Evolutionary conservation across 2,113 vertebrate species (phyloP).

Genomic region (Centropus bengalensis): DNA sequence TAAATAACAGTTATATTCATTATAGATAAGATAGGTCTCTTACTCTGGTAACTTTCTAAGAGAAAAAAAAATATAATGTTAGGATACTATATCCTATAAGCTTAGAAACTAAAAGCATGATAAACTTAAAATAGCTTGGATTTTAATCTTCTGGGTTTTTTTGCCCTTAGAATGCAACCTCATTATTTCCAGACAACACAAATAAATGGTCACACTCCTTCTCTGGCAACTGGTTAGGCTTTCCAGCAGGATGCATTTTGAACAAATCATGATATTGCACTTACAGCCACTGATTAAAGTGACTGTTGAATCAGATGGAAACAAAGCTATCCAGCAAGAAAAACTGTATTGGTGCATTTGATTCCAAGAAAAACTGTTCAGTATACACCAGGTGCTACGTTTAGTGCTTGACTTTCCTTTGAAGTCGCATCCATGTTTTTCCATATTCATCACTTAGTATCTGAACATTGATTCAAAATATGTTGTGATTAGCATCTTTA

Average conservation of each 20-base stretch:
- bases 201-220: slow-evolving; percentile 53
- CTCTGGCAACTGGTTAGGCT: slow-evolving; percentile 32
- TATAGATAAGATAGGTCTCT: not conserved
- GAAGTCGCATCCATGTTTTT: not conserved
- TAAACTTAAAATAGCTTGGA: not conserved
- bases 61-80: not conserved
- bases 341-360: slow-evolving; percentile 26
- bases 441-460: not conserved
- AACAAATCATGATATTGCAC: not conserved
- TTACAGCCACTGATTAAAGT: slow-evolving; percentile 65
- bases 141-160: not conserved
- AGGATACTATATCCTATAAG: not conserved
- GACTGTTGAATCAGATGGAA: slow-evolving; percentile 64
- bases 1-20: slow-evolving; percentile 13
- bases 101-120: not conserved
- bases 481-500: not conserved
- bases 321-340: slow-evolving; percentile 25
- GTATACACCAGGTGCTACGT: not conserved
- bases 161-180: slow-evolving; percentile 16
- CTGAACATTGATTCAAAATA: not conserved
- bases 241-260: slow-evolving; percentile 57
- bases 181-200: slow-evolving; percentile 60
- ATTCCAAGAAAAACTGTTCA: slow-evolving; percentile 18
- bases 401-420: not conserved
- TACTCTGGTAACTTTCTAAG: not conserved